Base-by-base conservation (phyloP, 2,888 invertebrate species). In the Agrochola litura region DNA sequence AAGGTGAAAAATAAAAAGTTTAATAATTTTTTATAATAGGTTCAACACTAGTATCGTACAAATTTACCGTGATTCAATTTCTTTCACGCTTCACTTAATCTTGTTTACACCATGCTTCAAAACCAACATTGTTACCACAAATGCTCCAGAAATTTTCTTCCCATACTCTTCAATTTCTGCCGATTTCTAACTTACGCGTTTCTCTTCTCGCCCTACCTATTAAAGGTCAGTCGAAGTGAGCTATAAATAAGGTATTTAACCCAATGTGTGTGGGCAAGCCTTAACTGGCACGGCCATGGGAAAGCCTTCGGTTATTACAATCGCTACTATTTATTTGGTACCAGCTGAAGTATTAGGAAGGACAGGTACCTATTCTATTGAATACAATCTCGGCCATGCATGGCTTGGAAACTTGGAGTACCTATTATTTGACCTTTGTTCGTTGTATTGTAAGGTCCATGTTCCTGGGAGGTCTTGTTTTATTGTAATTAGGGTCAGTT, bases 181-280 rank as follows among this genome's bases (percentile, higher is more conserved):
- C 79, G 60, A 83, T 85, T 89, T 84, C 81, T 63, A 80, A 86
- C 79, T 88, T 89, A 87, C 77, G 56, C 77, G 76, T 78, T 85
- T 76, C 78, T 80, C 86, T 73, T 60, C 67, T 46, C 63, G 56
- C 64, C 61, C 64, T 46, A 49, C 61, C 78, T 69, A 92, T 91
- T 90, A 95, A 94, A 95, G 95, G 95, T 95, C 94, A 95, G 89
- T 85, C 88, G 91, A 92, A 93, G 94, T 92, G 90, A 90, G 93
- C 93, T 92, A 95, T 96, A 95, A 95, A 95, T 95, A 95, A 93
- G 93, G 94, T 95, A 93, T 95, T 95, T 95, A 95, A 95, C 93
- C 92, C 93, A 93, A 93, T 94, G 94, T 95, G 96, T 95, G 95
- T 95, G 96, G 95, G 94, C 95, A 85, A 84, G 89, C 93, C 93